These are phyloP conservation scores for Eupeodes latifasciatus DNA, from an alignment of 2,888 invertebrate genomes.

Conservation along the genomic window DNA sequence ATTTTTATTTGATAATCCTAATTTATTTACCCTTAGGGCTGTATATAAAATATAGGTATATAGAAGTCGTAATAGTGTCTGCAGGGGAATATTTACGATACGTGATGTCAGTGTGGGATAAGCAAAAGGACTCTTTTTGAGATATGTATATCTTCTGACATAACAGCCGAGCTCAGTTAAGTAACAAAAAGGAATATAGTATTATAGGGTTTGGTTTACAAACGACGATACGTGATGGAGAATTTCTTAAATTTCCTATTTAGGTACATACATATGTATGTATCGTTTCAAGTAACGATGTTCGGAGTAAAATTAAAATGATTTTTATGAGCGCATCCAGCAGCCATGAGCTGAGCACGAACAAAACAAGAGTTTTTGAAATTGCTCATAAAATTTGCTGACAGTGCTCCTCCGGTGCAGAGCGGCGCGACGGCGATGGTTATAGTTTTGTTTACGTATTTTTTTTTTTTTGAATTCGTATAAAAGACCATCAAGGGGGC, in stretches of 20 bases:
- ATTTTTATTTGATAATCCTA: constrained; percentile 60
- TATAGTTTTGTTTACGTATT: background rate
- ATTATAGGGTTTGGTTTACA: constrained; percentile 14
- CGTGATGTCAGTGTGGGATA: constrained; percentile 23
- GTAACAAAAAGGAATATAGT: constrained; percentile 14
- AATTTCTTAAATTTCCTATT: constrained; percentile 2
- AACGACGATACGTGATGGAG: constrained; percentile 19
- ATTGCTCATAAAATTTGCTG: constrained; percentile 29
- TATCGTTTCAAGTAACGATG: constrained; percentile 14
- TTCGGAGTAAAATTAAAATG: constrained; percentile 16
- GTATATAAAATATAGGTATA: background rate
- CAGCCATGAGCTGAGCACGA: background rate
- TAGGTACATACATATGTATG: background rate
- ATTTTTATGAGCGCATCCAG: background rate
- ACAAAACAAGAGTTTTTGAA: constrained; percentile 11
- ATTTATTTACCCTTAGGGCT: constrained; percentile 50
- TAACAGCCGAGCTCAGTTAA: background rate
- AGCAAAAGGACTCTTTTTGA: constrained; percentile 12
- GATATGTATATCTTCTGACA: constrained; percentile 25
- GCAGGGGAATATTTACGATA: constrained; percentile 41
- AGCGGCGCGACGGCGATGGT: background rate
- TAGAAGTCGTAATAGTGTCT: background rate
- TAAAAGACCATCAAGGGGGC: background rate
- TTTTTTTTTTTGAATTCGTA: background rate
- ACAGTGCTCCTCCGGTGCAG: no score